Conservation (phyloP, 2,113 vertebrate species). For the Calonectris borealis region DNA sequence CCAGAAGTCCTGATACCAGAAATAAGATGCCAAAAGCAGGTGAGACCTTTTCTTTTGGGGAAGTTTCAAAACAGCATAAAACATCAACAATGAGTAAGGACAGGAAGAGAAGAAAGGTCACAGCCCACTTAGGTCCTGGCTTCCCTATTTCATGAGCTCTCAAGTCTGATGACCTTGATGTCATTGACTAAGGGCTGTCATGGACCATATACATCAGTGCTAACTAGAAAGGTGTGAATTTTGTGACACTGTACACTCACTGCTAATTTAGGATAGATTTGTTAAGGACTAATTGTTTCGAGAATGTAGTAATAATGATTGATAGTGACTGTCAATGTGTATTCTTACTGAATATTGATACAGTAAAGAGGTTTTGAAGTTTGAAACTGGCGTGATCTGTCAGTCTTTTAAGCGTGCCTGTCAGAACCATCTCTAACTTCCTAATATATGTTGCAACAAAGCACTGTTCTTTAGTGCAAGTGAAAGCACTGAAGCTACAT, state of each 20-base stretch:
- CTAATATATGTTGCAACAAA: background rate
- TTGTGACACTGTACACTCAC: background rate
- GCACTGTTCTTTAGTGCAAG: background rate
- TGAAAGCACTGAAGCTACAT: background rate
- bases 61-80: background rate
- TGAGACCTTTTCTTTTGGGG: background rate
- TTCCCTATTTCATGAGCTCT: background rate
- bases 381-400: background rate
- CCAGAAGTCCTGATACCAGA: background rate
- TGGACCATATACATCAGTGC: rapidly evolving
- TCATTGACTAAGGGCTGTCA: rapidly evolving
- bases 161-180: background rate
- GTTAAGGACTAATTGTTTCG: background rate
- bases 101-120: background rate
- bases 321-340: background rate
- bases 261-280: background rate
- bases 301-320: background rate
- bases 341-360: background rate
- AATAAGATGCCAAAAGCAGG: background rate
- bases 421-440: background rate
- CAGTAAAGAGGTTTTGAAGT: background rate
- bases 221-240: background rate
- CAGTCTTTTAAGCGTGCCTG: background rate
- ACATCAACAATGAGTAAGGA: background rate
- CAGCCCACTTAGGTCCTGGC: background rate